Base-by-base conservation (phyloP, 37 sponge, comb jelly and placozoan genomes). In the Halisarca cf. caerulea region DNA sequence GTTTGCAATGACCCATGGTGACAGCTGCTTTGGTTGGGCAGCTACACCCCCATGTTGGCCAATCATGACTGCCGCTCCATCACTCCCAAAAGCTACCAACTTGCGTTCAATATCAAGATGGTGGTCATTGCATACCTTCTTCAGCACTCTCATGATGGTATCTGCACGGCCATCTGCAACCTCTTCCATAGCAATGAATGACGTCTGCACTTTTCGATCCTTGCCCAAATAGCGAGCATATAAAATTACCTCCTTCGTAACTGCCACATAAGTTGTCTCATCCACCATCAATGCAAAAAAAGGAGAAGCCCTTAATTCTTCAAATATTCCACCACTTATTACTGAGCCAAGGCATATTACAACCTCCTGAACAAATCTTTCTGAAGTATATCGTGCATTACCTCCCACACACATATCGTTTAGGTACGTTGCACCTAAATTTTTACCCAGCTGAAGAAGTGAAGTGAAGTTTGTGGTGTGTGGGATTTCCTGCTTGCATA, bases 71-170 rank as follows among this genome's bases (percentile, higher is more conserved):
- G 79, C 43, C 24, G 79, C 79, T n/a, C 79, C 79, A 43, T 78
- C 79, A 78, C 79, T 78, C 25, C 79, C 79, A 24, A 78, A 41
- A n/a, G 47, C 79, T 45, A 78, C 79, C n/a, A 78, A 53, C 54
- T 78, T 78, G 37, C n/a, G n/a, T 18, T 68, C 36, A 14, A 68
- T 33, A 68, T 68, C 17, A 14, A 68, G 21, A 21, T 54, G 57
- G 17, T 54, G 57, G 57, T 54, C 57, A 54, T 17, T 54, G 17
- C 57, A 54, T 54, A 17, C 11, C 17, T 54, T 54, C 17, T 17
- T 54, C 57, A 54, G 17, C 14, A 54, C 57, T 17, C 17, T 17
- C 57, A 54, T 54, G 17, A 54, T 54, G 57, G 57, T 54, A 17
- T 54, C 57, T 54, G 57, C 57, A 54, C 57, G 57, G 17, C 57